Base-by-base conservation (phyloP, 2,888 invertebrate species). In the Cryptocephalus primarius region DNA sequence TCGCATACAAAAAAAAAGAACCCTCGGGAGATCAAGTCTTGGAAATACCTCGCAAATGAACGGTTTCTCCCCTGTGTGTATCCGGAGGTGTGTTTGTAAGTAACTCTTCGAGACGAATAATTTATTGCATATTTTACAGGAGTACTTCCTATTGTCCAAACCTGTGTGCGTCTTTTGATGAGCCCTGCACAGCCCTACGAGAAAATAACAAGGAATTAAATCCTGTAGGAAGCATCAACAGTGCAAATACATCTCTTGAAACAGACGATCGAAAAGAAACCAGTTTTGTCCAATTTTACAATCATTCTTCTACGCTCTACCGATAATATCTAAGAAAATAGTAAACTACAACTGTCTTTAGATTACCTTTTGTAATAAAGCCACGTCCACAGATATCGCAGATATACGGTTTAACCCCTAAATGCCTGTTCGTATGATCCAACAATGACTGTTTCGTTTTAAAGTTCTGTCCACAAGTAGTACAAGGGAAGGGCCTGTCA, bases 91-190 rank as follows among this genome's bases (percentile, higher is more conserved):
- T 0, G 78, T 78, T 46, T 75, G 75, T 8, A 79, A 62, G 56
- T 78, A 79, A 54, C 76, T 77, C 58, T 78, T 79, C 44, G 78
- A 77, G 4, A 78, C 78, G 53, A 78, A 79, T 69, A 75, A 70
- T 62, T 79, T 79, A 54, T 74, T 73, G 59, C 79, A 79, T 8
- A 78, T 72, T 39, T 71, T 68, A 54, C 79, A 79, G 0, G 77
- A 75, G 60, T 74, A 77, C 55, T 78, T 77, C 12, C 77, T 66
- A 61, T 78, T 78, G 58, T 78, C 78, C 38, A 71, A 68, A 2
- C 78, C 78, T 1, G 76, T 74, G 54, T 79, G 78, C 9, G 76
- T 72, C 54, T 75, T 76, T 53, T 77, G 76, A 55, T 78, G 78
- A 9, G 76, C 75, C 54, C 75, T 75, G 57, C 77, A 77, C 10